phyloP scores from a whole-genome alignment of 2,888 invertebrate genomes.

The Hypomecis punctinalis region DNA sequence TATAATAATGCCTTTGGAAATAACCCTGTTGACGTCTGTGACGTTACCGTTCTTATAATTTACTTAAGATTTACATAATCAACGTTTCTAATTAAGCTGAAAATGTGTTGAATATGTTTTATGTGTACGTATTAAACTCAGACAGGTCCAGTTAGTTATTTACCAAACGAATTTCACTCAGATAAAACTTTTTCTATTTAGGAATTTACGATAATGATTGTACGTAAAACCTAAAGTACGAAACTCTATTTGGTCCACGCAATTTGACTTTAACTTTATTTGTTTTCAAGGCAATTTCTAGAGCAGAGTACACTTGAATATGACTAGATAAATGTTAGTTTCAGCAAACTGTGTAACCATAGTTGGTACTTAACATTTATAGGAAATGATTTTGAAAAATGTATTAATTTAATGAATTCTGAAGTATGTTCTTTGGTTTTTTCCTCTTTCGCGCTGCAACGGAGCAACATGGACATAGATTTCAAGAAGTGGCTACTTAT shows the following conservation, averaged over 20 bases:
- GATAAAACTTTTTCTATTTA: constrained; percentile 1
- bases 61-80: too few relatives aligned
- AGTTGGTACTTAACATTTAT: not conserved
- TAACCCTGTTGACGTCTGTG: too few relatives aligned
- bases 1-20: too few relatives aligned
- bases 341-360: not conserved
- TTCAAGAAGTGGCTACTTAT: too few relatives aligned
- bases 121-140: not conserved
- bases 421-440: too few relatives aligned
- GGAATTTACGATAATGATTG: constrained; percentile 11
- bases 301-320: not conserved
- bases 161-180: not conserved
- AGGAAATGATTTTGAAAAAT: not conserved
- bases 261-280: constrained; percentile 13
- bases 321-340: not conserved
- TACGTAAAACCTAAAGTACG: constrained; percentile 14
- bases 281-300: constrained; percentile 6
- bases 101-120: not conserved
- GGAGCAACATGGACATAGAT: too few relatives aligned
- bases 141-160: not conserved
- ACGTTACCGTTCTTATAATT: too few relatives aligned
- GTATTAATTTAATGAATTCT: too few relatives aligned
- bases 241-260: constrained; percentile 17
- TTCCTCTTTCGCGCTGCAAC: too few relatives aligned
- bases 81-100: not conserved